These are phyloP conservation scores for Nemopilema nomurai DNA, from an alignment of 30 jellyfish, hydroid and myxozoan genomes.

Conservation along the genomic window DNA sequence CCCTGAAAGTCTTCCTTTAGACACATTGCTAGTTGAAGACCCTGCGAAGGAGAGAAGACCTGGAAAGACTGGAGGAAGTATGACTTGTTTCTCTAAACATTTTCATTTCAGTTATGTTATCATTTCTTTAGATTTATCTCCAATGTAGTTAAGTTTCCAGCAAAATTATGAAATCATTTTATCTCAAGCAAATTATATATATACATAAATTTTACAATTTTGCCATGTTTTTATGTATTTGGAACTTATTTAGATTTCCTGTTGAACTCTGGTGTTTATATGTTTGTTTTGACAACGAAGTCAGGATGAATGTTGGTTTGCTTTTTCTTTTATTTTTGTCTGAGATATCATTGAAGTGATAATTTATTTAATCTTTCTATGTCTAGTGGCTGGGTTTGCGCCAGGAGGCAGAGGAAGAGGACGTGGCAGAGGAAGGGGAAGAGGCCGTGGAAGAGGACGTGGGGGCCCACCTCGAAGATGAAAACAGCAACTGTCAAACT, in stretches of 20 bases:
- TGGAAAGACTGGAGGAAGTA: constrained; percentile 75
- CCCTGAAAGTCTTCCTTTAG: constrained; percentile 98
- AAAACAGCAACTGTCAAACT: neutral
- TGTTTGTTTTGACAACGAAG: no score
- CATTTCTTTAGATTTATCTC: no score
- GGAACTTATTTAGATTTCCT: neutral
- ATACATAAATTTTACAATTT: neutral
- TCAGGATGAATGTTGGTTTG: no score
- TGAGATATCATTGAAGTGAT: neutral
- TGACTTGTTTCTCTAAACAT: neutral
- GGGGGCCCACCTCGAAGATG: constrained; percentile 84
- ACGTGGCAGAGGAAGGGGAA: constrained; percentile 96
- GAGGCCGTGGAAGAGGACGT: constrained; percentile 91
- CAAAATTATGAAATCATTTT: no score
- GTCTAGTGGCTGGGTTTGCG: constrained; percentile 48
- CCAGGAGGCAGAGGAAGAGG: constrained; percentile 92
- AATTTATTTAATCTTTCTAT: neutral
- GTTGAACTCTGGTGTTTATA: no score
- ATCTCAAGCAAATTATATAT: neutral
- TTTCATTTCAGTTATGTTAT: no score
- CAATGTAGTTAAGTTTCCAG: no score
- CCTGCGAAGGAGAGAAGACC: constrained; percentile 88
- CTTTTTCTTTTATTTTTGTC: no score
- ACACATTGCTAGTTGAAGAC: constrained; percentile 95
- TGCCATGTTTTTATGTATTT: neutral